Base-by-base conservation (phyloP, 2,888 invertebrate genomes). In the Horisme vitalbata region DNA sequence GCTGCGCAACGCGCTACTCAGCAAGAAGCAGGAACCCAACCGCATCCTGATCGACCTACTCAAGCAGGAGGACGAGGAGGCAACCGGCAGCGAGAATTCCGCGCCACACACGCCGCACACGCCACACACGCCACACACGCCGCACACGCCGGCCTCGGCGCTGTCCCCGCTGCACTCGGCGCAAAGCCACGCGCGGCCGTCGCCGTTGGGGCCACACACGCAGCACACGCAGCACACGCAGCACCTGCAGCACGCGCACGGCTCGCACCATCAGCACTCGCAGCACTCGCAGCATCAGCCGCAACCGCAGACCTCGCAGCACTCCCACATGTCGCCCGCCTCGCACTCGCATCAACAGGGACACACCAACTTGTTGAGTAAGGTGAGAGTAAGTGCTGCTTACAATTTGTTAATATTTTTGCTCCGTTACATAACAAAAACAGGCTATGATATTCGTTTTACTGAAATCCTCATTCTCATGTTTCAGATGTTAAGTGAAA, bases 401-500 rank as follows among this genome's bases (percentile, higher is more conserved):
- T n/a, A n/a, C n/a, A n/a, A n/a, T n/a, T n/a, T n/a, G n/a, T n/a
- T n/a, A n/a, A n/a, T n/a, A n/a, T n/a, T n/a, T n/a, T n/a, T n/a
- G n/a, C n/a, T n/a, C n/a, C n/a, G n/a, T n/a, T n/a, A n/a, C n/a
- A n/a, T n/a, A n/a, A n/a, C n/a, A n/a, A n/a, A n/a, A n/a, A n/a
- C n/a, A n/a, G n/a, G n/a, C n/a, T n/a, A n/a, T n/a, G n/a, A n/a
- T n/a, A n/a, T n/a, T n/a, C n/a, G n/a, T n/a, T 30, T 20, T 13
- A 9, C 9, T 24, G 14, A 15, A 8, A 6, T 35, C 4, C 11
- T n/a, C n/a, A 1, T 26, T 41, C 11, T 11, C 15, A 27, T 9
- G 35, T 32, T 32, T 23, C 51, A 96, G 95, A 92, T 96, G 77
- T 87, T 96, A 54, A 96, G 95, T 72, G 95, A 95, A 57, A 95